These are phyloP conservation scores for Schlechtendalia chinensis DNA, from an alignment of 1,140 invertebrate species.

Conservation along the genomic window DNA sequence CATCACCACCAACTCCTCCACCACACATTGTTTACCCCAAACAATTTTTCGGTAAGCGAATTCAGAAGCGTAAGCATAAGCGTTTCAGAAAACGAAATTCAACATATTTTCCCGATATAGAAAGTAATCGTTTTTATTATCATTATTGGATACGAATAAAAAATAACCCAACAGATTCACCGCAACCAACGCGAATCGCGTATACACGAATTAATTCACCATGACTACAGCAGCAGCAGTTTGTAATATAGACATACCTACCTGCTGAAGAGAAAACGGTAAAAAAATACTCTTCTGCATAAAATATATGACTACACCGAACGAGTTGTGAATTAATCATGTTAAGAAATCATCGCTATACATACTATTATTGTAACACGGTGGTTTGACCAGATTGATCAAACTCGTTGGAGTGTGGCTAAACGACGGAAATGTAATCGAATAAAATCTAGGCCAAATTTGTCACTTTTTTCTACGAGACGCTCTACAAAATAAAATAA, in stretches of 20 bases:
- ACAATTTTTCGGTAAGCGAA: neutral
- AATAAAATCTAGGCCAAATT: constrained; percentile 20
- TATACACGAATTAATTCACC: neutral
- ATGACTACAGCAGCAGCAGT: neutral
- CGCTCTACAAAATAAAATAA: neutral
- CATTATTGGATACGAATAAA: neutral
- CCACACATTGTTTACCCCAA: neutral
- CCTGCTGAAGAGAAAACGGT: neutral
- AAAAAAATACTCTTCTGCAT: neutral
- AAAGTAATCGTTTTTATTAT: constrained; percentile 9
- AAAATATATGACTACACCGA: neutral
- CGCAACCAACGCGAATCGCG: constrained; percentile 7
- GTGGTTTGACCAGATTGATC: constrained; percentile 40
- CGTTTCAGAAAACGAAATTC: constrained; percentile 15
- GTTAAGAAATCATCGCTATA: constrained; percentile 17
- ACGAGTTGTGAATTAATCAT: neutral
- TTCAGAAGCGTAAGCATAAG: no score
- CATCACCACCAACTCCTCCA: neutral
- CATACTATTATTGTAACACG: neutral
- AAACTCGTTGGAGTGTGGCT: neutral
- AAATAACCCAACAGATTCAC: constrained; percentile 11
- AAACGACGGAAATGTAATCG: constrained; percentile 11
- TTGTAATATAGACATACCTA: neutral
- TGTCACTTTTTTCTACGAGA: neutral
- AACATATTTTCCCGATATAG: constrained; percentile 26